Base-by-base conservation (phyloP, 2,888 invertebrate genomes). In the Gryllus longicercus region DNA sequence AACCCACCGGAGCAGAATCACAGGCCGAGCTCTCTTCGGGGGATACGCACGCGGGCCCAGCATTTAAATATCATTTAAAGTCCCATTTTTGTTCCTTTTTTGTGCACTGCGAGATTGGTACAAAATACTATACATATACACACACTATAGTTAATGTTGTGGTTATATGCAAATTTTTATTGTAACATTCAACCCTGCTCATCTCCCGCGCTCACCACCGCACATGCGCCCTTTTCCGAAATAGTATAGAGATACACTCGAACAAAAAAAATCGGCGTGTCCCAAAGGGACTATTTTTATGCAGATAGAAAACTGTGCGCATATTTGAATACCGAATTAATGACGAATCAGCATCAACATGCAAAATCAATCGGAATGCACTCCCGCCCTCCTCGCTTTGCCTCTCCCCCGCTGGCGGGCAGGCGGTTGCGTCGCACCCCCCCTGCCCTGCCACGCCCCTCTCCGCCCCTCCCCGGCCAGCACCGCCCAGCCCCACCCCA, bases 251-350 rank as follows among this genome's bases (percentile, higher is more conserved):
- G 63, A 63, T 63, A 63, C 63, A 63, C 63, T 63, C 63, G 63
- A 11, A 63, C 14, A 77, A 77, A 77, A 77, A 77, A 77, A 77
- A 49, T 49, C 77, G 12, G 49, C 50, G n/a, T n/a, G 49, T 50
- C 77, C 77, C 77, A 77, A 38, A 38, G 77, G 77, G 77, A 77
- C 77, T 77, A 77, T 77, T 77, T 77, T 77, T 77, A 77, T 77
- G 77, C 49, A 77, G 77, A 77, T 77, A 51, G 77, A 49, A 25
- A 49, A 76, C 78, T 80, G 75, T 75, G 78, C 49, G 80, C 80
- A 80, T 78, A 80, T 80, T 80, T 80, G 80, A 80, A 80, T 80
- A 80, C 78, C 78, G 80, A 80, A 80, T 80, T 80, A 80, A 80
- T 80, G 80, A 80, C 75, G 80, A 80, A 80, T 80, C 80, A 80